Percentiles rank a stretch among this genome's conserved stretches.
These are phyloP conservation scores for Leptobrachium ailaonicum DNA, from an alignment of 2,113 vertebrate species.

Conservation along the genomic window DNA sequence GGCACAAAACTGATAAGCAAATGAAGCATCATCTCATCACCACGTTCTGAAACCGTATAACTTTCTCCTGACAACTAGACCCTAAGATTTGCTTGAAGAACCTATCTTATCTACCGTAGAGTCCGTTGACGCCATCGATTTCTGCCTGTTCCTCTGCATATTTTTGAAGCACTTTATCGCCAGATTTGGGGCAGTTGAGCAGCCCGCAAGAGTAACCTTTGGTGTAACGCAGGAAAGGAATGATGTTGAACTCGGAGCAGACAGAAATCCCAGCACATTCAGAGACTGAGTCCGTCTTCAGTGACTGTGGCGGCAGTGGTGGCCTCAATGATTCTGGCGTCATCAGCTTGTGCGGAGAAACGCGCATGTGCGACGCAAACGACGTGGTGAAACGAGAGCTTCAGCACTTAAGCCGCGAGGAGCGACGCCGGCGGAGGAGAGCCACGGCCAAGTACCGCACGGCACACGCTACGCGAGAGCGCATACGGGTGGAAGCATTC, in stretches of 20 bases:
- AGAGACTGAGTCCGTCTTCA: constrained; percentile 65
- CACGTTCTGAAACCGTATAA: too few relatives aligned
- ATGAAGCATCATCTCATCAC: too few relatives aligned
- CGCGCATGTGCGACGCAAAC: constrained; percentile 58
- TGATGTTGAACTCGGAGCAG: constrained; percentile 74
- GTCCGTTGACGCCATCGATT: neutral
- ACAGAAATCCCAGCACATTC: constrained; percentile 63
- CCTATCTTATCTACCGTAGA: neutral
- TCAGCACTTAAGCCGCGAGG: constrained; percentile 69
- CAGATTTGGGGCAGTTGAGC: neutral
- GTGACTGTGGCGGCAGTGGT: constrained; percentile 59
- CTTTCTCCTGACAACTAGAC: too few relatives aligned
- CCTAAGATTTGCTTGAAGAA: neutral
- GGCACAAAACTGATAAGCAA: too few relatives aligned
- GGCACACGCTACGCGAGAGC: constrained; percentile 73
- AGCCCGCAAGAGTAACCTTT: neutral
- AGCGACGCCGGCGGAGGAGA: constrained; percentile 63
- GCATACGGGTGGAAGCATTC: constrained; percentile 76
- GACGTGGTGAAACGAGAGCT: constrained; percentile 64
- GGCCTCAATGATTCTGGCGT: neutral
- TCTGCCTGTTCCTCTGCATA: neutral
- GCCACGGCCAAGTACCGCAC: constrained; percentile 77
- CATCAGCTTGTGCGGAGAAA: constrained; percentile 37
- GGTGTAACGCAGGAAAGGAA: constrained; percentile 15
- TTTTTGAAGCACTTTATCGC: constrained; percentile 43